A percentile compares a stretch with the other conserved stretches of the same genome.
These are phyloP conservation scores for Aspidiotus destructor DNA, from an alignment of 2,888 invertebrate genomes.

Conservation along the genomic window DNA sequence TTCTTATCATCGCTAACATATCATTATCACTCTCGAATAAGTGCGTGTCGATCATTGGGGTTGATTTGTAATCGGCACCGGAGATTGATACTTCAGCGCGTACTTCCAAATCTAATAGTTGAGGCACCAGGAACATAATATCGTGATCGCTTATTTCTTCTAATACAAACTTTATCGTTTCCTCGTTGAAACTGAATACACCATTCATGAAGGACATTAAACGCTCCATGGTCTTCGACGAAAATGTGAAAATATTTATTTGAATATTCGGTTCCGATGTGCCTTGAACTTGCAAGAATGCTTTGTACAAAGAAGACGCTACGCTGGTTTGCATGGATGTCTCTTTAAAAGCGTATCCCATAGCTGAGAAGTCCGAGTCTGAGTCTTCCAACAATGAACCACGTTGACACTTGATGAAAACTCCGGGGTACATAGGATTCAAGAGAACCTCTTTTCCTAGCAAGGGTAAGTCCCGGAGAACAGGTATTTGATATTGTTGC, in stretches of 20 bases:
- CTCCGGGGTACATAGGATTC: conserved; percentile 13
- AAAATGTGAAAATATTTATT: conserved; percentile 17
- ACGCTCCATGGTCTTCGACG: conserved; percentile 2
- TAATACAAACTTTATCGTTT: conserved; percentile 11
- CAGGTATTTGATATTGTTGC: conserved; percentile 13
- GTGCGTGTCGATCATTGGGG: conserved; percentile 16
- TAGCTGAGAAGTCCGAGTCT: conserved; percentile 10
- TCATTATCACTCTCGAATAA: conserved; percentile 11
- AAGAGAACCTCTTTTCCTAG: conserved; percentile 14
- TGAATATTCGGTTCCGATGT: conserved; percentile 14
- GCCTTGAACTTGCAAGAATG: conserved; percentile 13
- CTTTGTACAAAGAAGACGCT: conserved; percentile 10
- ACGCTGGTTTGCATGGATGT: conserved; percentile 3
- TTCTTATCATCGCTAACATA: conserved; percentile 18
- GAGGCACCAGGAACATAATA: conserved; percentile 15
- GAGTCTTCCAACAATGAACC: conserved; percentile 8
- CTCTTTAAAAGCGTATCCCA: conserved; percentile 7
- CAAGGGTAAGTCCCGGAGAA: conserved; percentile 12
- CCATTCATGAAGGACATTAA: conserved; percentile 10
- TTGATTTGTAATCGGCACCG: not conserved
- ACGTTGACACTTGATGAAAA: conserved; percentile 7
- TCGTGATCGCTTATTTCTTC: conserved; percentile 10
- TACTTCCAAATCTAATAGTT: conserved; percentile 8
- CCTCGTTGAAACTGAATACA: not conserved
- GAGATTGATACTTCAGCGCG: conserved; percentile 9